phyloP scores from a whole-genome alignment of 2,113 vertebrate genomes.

The Athene noctua region DNA sequence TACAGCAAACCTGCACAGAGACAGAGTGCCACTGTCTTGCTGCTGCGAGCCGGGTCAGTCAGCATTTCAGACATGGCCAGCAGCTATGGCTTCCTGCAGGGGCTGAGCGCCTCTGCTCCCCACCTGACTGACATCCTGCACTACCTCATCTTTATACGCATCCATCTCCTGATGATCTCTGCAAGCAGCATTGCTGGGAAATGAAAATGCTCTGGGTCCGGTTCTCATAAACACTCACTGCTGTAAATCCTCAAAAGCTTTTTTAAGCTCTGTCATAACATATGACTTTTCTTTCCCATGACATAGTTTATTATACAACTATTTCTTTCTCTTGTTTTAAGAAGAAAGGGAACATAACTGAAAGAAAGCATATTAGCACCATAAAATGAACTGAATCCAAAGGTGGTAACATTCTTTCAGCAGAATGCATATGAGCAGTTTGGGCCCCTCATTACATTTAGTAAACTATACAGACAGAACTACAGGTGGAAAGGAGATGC shows the following conservation, averaged over 20 bases:
- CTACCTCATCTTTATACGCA: fast-evolving
- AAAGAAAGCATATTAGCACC: neutral
- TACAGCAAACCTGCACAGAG: neutral
- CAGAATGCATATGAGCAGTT: neutral
- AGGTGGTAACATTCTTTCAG: neutral
- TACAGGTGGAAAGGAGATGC: neutral
- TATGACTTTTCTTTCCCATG: neutral
- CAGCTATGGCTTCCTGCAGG: neutral
- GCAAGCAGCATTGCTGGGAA: neutral
- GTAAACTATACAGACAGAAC: neutral
- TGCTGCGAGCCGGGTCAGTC: fast-evolving
- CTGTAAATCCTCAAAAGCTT: neutral
- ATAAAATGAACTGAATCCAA: neutral
- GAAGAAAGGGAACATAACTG: neutral
- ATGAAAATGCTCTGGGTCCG: neutral
- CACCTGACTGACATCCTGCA: neutral
- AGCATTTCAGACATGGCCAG: neutral
- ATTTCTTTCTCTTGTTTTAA: neutral
- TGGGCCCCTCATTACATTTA: neutral
- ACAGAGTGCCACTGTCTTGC: neutral
- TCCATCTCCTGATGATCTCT: fast-evolving
- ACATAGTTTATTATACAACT: neutral
- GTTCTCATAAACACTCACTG: neutral
- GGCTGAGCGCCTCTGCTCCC: neutral
- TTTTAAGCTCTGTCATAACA: neutral